Percentiles rank a stretch among this genome's conserved stretches.
These are phyloP conservation scores for Poeciliopsis retropinna DNA, from an alignment of 2,113 vertebrate genomes.

Conservation along the genomic window DNA sequence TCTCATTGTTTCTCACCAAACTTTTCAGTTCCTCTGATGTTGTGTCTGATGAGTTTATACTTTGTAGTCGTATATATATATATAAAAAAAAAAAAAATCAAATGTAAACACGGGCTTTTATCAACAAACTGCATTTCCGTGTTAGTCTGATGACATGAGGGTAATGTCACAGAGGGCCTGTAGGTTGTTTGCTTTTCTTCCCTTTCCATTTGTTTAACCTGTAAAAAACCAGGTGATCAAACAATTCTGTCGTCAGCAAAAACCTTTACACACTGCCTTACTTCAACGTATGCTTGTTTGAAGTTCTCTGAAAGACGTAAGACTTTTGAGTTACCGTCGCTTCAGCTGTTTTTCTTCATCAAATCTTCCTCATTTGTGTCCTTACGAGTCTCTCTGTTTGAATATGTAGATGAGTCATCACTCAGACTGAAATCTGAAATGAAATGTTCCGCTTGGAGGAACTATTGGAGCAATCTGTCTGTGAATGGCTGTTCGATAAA, in stretches of 20 bases:
- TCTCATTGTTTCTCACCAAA: too few relatives aligned
- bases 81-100: conserved; percentile 2
- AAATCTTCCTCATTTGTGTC: background rate
- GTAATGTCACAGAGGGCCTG: background rate
- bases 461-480: background rate
- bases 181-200: conserved; percentile 37
- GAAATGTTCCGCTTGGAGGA: conserved; percentile 6
- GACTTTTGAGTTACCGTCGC: background rate
- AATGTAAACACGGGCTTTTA: background rate
- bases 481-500: conserved; percentile 36
- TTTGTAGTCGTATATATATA: background rate
- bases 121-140: background rate
- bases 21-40: background rate
- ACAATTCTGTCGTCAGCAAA: conserved; percentile 52
- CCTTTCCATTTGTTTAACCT: conserved; percentile 46
- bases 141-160: background rate
- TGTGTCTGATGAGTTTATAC: background rate
- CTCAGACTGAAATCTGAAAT: conserved; percentile 16
- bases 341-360: background rate
- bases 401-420: background rate
- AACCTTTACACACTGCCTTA: background rate
- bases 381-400: background rate
- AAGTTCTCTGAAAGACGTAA: background rate
- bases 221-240: conserved; percentile 58
- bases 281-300: background rate